Conservation (phyloP, 2,113 vertebrate species). For the Noturus placidus region DNA sequence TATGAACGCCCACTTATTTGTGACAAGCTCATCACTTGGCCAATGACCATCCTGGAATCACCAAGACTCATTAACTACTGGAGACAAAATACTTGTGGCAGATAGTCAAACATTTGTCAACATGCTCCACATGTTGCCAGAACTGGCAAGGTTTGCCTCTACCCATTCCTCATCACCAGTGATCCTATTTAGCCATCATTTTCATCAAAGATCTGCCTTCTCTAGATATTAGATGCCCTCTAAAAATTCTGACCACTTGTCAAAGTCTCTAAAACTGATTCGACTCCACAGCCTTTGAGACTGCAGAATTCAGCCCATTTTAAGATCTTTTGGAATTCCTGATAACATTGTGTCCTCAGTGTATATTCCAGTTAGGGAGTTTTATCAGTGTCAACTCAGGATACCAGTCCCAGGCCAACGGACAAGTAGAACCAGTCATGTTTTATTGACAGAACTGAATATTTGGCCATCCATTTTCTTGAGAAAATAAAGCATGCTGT, state of each 20-base stretch:
- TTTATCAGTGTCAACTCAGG: not conserved
- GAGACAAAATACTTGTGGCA: not conserved
- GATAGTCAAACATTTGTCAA: not conserved
- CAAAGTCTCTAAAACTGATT: not conserved
- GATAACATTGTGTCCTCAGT: not conserved
- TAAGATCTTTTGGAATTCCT: not conserved
- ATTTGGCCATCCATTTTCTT: not conserved
- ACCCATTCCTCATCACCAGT: not conserved
- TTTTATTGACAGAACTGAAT: not conserved
- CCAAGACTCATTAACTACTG: not conserved
- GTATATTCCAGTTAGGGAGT: not conserved
- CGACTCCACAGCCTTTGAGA: not conserved
- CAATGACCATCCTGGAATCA: not conserved
- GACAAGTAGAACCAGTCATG: not conserved
- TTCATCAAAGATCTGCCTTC: not conserved
- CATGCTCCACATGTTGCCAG: not conserved
- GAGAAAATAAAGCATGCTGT: not conserved
- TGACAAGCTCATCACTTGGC: not conserved
- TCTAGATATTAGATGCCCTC: not conserved
- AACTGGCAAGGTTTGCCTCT: not conserved
- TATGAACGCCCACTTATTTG: not conserved
- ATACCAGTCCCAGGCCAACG: not conserved
- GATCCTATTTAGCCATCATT: not conserved
- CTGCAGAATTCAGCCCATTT: not conserved
- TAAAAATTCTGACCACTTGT: not conserved